Percentiles rank a stretch among this genome's conserved stretches.
Evolutionary conservation across 1,140 invertebrate species (phyloP).

Genomic region (Zaprionus ornatus): DNA sequence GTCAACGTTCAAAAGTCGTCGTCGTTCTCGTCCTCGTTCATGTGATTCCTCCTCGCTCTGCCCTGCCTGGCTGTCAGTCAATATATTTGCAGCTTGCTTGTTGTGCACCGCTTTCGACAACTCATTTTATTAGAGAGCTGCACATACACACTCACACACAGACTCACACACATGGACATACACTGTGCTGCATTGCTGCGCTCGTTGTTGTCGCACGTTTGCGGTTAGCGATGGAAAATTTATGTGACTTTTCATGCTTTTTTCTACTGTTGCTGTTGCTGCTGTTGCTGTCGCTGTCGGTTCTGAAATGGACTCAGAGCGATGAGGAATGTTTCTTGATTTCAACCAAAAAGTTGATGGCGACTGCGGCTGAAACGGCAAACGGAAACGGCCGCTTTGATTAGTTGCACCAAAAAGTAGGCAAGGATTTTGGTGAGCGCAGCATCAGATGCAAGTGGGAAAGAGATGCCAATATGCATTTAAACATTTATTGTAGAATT

Average conservation of each 20-base stretch:
- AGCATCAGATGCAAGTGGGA: neutral
- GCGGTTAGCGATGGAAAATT: conserved; percentile 69
- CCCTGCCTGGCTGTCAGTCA: conserved; percentile 59
- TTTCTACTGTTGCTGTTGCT: conserved; percentile 3
- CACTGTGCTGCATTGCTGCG: conserved; percentile 31
- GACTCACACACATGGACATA: neutral
- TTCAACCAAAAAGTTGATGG: conserved; percentile 23
- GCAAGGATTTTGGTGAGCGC: neutral
- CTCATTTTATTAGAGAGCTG: conserved; percentile 72
- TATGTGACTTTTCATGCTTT: conserved; percentile 65
- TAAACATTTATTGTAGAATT: neutral
- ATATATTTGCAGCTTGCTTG: conserved; percentile 69
- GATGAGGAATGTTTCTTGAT: conserved; percentile 71
- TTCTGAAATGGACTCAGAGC: conserved; percentile 27
- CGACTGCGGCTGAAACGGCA: conserved; percentile 3
- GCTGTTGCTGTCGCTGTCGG: conserved; percentile 1
- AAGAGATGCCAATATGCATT: neutral
- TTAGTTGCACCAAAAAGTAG: conserved; percentile 22
- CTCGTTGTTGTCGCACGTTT: conserved; percentile 66
- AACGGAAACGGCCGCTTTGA: conserved; percentile 30
- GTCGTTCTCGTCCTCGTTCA: conserved; percentile 5
- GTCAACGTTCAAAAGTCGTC: conserved; percentile 74
- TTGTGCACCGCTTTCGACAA: conserved; percentile 76
- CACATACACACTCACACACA: conserved; percentile 25
- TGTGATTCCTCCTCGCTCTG: conserved; percentile 15